A percentile compares a stretch with the other conserved stretches of the same genome.
Evolutionary conservation across 2,113 vertebrate species (phyloP).

Genomic region (Saiga tatarica): DNA sequence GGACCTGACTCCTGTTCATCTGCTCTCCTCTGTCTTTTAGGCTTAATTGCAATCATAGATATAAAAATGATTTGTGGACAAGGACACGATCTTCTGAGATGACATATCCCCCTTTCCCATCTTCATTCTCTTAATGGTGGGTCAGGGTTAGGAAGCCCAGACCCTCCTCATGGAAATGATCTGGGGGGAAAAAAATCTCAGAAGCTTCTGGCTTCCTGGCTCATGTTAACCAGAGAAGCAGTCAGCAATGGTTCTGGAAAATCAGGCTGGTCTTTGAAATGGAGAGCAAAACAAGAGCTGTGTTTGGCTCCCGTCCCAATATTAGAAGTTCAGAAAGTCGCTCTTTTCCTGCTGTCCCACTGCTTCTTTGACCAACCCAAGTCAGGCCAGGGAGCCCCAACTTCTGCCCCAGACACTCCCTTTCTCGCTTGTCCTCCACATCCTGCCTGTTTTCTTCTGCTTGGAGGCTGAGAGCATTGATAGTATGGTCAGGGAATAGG

Average conservation of each 20-base stretch:
- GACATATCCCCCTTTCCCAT: neutral
- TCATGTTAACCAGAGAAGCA: neutral
- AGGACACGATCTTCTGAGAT: neutral
- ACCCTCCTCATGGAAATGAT: neutral
- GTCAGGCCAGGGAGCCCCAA: neutral
- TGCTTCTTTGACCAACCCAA: neutral
- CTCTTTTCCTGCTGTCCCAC: neutral
- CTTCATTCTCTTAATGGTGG: neutral
- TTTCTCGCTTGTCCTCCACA: neutral
- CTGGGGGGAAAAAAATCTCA: neutral
- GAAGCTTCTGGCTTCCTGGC: neutral
- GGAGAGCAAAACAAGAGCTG: neutral
- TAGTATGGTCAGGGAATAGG: neutral
- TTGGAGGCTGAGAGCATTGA: neutral
- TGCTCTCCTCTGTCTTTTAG: neutral
- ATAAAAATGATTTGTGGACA: neutral
- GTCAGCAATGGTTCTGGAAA: neutral
- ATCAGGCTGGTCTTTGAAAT: neutral
- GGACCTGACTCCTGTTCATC: neutral
- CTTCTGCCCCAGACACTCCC: neutral
- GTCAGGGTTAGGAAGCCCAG: neutral
- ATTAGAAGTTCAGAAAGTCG: neutral
- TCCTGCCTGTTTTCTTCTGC: neutral
- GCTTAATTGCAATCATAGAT: neutral
- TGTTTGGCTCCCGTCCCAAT: neutral